These are phyloP conservation scores for Eupithecia pulchellata DNA, from an alignment of 2,888 invertebrate genomes.

Conservation along the genomic window DNA sequence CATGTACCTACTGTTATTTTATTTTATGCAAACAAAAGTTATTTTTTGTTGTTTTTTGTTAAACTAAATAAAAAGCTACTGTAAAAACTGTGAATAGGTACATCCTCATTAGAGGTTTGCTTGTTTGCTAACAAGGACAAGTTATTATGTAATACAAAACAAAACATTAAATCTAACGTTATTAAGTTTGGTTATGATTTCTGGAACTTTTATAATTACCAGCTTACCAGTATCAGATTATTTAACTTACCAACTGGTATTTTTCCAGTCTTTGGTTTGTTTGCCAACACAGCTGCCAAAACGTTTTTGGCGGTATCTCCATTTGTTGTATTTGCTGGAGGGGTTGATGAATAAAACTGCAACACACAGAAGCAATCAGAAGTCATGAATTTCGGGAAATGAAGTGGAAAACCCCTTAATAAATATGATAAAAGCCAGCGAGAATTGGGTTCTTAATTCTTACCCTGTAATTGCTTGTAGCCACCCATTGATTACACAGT, in stretches of 20 bases:
- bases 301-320: constrained; percentile 80
- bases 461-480: constrained; percentile 71
- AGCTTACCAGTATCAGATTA: background rate
- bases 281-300: constrained; percentile 79
- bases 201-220: background rate
- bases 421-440: constrained; percentile 21
- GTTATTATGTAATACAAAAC: constrained; percentile 57
- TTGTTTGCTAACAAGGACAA: constrained; percentile 62
- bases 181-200: background rate
- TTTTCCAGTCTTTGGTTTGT: constrained; percentile 81
- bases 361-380: constrained; percentile 38
- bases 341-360: constrained; percentile 68
- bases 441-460: constrained; percentile 20
- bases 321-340: constrained; percentile 57
- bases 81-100: background rate
- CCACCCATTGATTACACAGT: constrained; percentile 69
- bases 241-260: constrained; percentile 78
- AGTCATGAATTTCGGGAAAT: background rate
- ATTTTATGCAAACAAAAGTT: too few relatives aligned
- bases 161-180: constrained; percentile 8
- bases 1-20: too few relatives aligned
- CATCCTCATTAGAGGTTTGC: constrained; percentile 37
- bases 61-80: too few relatives aligned
- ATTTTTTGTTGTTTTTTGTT: too few relatives aligned
- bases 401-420: constrained; percentile 17